These are phyloP conservation scores for Chrysemys picta DNA, from an alignment of 2,113 vertebrate genomes.

Conservation along the genomic window DNA sequence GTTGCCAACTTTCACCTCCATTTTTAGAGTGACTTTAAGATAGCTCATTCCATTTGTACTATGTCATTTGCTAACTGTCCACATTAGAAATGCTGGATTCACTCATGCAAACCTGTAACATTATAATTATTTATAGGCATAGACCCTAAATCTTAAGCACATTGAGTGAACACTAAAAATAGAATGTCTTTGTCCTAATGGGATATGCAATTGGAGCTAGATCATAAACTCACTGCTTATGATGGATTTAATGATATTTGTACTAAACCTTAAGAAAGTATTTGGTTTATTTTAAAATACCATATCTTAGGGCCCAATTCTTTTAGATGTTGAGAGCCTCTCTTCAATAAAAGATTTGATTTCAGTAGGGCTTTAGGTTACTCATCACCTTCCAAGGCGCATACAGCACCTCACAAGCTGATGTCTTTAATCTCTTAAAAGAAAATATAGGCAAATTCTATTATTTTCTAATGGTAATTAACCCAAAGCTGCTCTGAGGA, in stretches of 20 bases:
- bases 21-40: neutral
- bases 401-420: neutral
- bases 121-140: neutral
- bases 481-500: neutral
- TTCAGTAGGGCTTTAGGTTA: neutral
- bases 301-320: neutral
- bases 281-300: neutral
- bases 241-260: neutral
- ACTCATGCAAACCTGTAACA: neutral
- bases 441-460: neutral
- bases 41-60: neutral
- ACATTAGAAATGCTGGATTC: neutral
- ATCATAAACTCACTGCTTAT: neutral
- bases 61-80: neutral
- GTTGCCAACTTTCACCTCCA: neutral
- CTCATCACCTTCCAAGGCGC: neutral
- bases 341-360: neutral
- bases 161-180: neutral
- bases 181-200: neutral
- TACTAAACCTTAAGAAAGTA: neutral
- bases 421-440: neutral
- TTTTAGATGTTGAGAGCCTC: neutral
- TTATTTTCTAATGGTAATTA: neutral
- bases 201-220: neutral
- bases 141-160: neutral